These are phyloP conservation scores for Oncorhynchus tshawytscha DNA, from an alignment of 2,113 vertebrate species.

Conservation along the genomic window DNA sequence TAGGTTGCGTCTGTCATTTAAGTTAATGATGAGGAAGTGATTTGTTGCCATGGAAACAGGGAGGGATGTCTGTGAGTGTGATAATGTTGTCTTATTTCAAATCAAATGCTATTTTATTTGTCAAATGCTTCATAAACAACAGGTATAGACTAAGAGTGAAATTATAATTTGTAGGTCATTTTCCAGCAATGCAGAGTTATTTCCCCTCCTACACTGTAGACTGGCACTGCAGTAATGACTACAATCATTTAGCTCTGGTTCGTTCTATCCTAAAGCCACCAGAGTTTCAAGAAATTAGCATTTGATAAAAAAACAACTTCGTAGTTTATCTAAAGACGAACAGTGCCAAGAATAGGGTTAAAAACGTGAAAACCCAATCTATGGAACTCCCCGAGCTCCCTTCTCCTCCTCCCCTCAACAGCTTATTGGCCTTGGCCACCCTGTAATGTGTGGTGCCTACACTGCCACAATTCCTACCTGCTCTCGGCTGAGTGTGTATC, in stretches of 20 bases:
- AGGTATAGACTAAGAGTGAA: no score
- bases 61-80: conserved; percentile 45
- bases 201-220: background rate
- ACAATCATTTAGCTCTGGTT: background rate
- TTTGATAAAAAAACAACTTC: background rate
- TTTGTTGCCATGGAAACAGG: conserved; percentile 68
- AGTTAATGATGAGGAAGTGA: conserved; percentile 60
- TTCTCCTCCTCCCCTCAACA: conserved; percentile 45
- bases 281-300: background rate
- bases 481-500: conserved; percentile 71
- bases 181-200: no score
- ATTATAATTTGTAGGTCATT: no score
- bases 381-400: background rate
- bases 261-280: background rate
- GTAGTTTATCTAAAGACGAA: background rate
- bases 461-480: conserved; percentile 75
- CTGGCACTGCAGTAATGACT: background rate
- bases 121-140: no score
- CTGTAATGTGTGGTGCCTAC: conserved; percentile 70
- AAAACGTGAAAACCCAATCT: background rate
- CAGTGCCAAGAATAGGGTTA: background rate
- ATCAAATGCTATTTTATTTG: no score
- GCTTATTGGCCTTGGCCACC: conserved; percentile 71
- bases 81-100: conserved; percentile 38
- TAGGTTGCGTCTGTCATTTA: conserved; percentile 66